Percentiles rank a stretch among this genome's conserved stretches.
Evolutionary conservation across 2,113 vertebrate species (phyloP).

Genomic region (Hepsetus odoe): DNA sequence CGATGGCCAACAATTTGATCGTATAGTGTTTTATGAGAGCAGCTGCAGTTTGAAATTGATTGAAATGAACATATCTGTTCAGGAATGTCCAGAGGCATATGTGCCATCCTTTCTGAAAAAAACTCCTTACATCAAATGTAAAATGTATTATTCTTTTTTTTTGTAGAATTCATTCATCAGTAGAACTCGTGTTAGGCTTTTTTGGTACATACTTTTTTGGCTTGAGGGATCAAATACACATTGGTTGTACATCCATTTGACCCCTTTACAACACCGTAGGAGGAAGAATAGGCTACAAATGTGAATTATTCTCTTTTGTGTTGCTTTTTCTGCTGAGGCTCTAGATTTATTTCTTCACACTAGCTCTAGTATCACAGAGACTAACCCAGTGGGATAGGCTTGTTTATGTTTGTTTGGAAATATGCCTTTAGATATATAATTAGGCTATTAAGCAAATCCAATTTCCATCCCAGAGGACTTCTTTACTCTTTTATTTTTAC

Average conservation of each 20-base stretch:
- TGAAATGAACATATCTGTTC: too few species aligned
- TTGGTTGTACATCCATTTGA: background rate
- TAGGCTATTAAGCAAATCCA: constrained; percentile 30
- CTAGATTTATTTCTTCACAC: constrained; percentile 1
- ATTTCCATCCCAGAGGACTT: constrained; percentile 24
- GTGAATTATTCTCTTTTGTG: background rate
- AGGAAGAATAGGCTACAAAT: background rate
- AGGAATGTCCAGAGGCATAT: too few species aligned
- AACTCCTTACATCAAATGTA: too few species aligned
- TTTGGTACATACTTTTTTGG: background rate
- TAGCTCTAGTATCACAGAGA: background rate
- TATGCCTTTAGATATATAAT: constrained; percentile 38
- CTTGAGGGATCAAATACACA: background rate
- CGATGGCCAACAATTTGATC: too few species aligned
- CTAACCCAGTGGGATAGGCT: background rate
- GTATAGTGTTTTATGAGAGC: too few species aligned
- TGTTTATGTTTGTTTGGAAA: background rate
- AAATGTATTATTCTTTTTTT: too few species aligned
- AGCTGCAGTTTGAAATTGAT: too few species aligned
- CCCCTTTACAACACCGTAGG: background rate
- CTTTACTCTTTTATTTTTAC: background rate
- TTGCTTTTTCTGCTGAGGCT: background rate
- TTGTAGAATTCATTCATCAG: too few species aligned
- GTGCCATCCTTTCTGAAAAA: too few species aligned
- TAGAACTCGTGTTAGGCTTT: background rate